Evolutionary conservation across 2,113 vertebrate species (phyloP), one percentile per base, ranked within the genome.

Genomic region (Brachyistius frenatus): DNA sequence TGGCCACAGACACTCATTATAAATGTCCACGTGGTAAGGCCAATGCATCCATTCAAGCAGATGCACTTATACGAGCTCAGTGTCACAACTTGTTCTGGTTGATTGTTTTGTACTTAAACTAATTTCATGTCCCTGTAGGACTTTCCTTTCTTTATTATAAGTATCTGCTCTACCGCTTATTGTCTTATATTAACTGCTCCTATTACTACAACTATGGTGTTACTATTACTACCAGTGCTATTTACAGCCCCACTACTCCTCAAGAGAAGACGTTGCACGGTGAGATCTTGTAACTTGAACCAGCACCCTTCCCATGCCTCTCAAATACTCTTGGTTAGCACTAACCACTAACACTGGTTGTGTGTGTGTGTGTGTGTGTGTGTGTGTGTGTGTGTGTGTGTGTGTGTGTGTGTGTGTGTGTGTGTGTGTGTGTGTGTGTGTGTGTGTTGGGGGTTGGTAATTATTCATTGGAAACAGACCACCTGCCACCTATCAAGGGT

Each of bases 131-230:
- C 32, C 39, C 4, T 36, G 9, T 23, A 23, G 4, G 50, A 3
- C 6, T 3, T 44, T 56, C 30, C 66, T 10, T 44, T 71, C 6
- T 16, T 31, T 41, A 35, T 47, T 31, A 44, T 50, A 9, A 35
- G 7, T 39, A 30, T 37, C 15, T 5, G 3, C 31, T 30, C 23
- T 60, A 44, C 15, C 32, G 1, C n/a, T 8, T 6, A 47, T 9
- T 70, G 3, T 47, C 3, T 44, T 11, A 0, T 10, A 36, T 5
- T 36, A 23, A 46, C 30, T 46, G 11, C 64, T 66, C 30, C 6
- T 32, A 3, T 80, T 76, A 47, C 77, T 61, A 56, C 36, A 36
- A 41, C 58, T 70, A 52, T 31, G 41, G 63, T 39, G n/a, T 69
- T 55, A 47, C 0, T 33, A 66, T 67, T 61, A 81, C 37, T n/a